Evolutionary conservation across 2,888 invertebrate genomes (phyloP), one percentile per base, ranked within the genome.

Genomic region (Zaprionus bogoriensis): DNA sequence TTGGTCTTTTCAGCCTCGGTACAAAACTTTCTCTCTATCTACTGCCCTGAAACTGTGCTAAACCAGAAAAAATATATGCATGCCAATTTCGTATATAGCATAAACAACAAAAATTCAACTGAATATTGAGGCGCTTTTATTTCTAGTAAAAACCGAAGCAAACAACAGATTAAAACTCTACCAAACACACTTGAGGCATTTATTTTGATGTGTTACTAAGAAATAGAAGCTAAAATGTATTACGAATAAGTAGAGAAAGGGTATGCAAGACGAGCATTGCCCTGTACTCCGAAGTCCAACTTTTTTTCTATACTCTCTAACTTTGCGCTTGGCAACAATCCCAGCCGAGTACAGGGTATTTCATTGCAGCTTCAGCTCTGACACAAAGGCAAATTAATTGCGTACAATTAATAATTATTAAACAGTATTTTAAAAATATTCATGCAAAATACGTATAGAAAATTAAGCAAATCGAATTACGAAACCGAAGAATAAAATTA

Each of bases 151-250:
- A 17, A 9, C 27, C 12, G 4, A 5, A 51, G 19, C 61, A 27
- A 45, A 55, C 55, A 54, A 50, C 60, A 55, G 48, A 67, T 60
- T 65, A 47, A 25, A 71, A 64, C 47, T 59, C 52, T 51, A 62
- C 54, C 46, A 60, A 30, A 42, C 58, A 57, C 68, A 80, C 62
- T 77, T 75, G 66, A 68, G 41, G 69, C 76, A 80, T 83, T 83
- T 80, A 65, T 70, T 77, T 75, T 65, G 57, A 73, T 61, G 63
- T 59, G 39, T 23, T 38, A 51, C 32, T 53, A 59, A 23, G 20
- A 51, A 44, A 32, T 17, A 47, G 38, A 12, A 23, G 48, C 47
- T 44, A 14, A 23, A 45, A 52, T 5, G 19, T 14, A 28, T 20
- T 4, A 0, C 7, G 10, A 38, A 17, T 12, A 7, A 28, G 38